Percentiles rank a stretch among this genome's conserved stretches.
These are phyloP conservation scores for Phyllotis vaccarum DNA, from an alignment of 2,797 vertebrate species.

Conservation along the genomic window DNA sequence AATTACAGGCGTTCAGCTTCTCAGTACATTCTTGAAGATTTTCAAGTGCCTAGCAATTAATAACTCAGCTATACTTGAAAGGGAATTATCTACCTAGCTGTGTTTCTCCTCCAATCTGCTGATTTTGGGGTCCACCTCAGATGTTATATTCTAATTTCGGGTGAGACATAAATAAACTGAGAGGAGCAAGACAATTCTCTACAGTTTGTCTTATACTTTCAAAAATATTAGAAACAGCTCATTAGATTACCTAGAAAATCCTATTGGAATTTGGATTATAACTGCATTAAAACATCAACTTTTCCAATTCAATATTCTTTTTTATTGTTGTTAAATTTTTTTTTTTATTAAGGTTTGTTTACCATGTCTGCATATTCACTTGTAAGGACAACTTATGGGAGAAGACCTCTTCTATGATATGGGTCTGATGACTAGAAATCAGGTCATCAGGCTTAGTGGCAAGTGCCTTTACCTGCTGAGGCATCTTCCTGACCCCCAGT, in stretches of 20 bases:
- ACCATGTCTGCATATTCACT: not conserved
- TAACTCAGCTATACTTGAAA: constrained; percentile 14
- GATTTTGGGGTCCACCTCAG: not conserved
- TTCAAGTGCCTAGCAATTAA: constrained; percentile 3
- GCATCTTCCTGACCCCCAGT: not conserved
- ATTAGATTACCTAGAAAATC: not conserved
- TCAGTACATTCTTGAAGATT: constrained; percentile 28
- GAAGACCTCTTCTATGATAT: not conserved
- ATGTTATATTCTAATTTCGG: constrained; percentile 41
- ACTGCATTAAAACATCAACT: not conserved
- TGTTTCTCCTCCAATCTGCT: constrained; percentile 45
- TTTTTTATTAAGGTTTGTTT: not conserved
- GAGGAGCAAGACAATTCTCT: not conserved
- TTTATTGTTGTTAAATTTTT: not conserved
- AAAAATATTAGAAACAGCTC: not conserved
- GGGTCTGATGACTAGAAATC: not conserved
- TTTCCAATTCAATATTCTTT: constrained; percentile 8
- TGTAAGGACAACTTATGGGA: too few relatives aligned
- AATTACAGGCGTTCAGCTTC: not conserved
- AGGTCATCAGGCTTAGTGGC: not conserved
- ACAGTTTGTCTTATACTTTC: constrained; percentile 1
- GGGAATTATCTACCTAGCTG: not conserved
- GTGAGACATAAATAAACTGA: not conserved
- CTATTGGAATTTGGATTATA: not conserved
- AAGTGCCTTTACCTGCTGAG: not conserved